A percentile compares a stretch with the other conserved stretches of the same genome.
Conservation (phyloP, 2,113 vertebrate species). For the Argyrosomus japonicus region DNA sequence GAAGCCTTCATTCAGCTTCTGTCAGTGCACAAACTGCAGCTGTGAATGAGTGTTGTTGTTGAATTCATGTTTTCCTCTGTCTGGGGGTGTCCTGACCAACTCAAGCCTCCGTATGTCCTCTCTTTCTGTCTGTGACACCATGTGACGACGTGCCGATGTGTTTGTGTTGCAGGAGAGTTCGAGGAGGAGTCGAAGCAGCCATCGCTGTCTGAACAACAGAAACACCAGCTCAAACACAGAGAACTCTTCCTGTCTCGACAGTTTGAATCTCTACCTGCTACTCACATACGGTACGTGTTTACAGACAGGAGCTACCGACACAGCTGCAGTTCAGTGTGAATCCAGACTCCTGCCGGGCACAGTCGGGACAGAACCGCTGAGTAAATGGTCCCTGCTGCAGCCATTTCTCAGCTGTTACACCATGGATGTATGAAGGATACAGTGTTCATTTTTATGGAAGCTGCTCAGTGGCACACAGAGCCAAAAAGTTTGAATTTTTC, state of each 20-base stretch:
- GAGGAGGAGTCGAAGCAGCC: conserved; percentile 96
- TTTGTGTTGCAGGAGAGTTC: conserved; percentile 87
- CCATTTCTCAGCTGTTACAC: neutral
- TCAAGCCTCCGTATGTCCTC: neutral
- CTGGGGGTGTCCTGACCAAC: too few relatives aligned
- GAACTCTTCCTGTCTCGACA: conserved; percentile 95
- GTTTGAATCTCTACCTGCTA: conserved; percentile 93
- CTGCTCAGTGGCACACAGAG: too few relatives aligned
- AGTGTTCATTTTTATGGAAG: too few relatives aligned
- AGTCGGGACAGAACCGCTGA: neutral
- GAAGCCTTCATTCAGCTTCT: too few relatives aligned
- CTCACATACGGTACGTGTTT: conserved; percentile 90
- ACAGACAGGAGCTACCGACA: neutral
- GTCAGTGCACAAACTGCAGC: too few relatives aligned
- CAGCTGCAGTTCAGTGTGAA: neutral
- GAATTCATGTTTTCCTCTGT: too few relatives aligned
- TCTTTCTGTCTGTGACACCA: neutral
- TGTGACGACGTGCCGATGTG: neutral
- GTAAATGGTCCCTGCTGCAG: neutral
- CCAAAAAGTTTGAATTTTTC: too few relatives aligned
- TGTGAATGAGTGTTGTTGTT: too few relatives aligned
- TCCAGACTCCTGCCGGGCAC: neutral
- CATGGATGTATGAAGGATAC: too few relatives aligned
- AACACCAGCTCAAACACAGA: conserved; percentile 94
- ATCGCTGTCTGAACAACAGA: conserved; percentile 88